Evolutionary conservation across 2,888 invertebrate genomes (phyloP).

Genomic region (Pollenia labialis): DNA sequence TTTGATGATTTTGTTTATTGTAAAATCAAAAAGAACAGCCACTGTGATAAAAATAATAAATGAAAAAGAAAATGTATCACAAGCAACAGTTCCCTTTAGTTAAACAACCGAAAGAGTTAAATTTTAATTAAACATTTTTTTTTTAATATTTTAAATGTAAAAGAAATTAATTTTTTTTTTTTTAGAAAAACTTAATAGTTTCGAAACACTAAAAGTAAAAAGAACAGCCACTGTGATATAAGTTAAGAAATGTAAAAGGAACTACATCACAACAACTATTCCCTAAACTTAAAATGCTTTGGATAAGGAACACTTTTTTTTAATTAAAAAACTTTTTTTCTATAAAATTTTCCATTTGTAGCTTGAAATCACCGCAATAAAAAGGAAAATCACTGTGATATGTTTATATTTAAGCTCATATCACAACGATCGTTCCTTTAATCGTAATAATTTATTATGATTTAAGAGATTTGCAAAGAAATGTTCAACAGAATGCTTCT

Average conservation of each 20-base stretch:
- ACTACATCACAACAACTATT: conserved; percentile 81
- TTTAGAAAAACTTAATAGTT: background rate
- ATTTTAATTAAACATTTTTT: background rate
- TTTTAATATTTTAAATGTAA: background rate
- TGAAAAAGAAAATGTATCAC: conserved; percentile 76
- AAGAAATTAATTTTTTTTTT: background rate
- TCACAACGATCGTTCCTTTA: conserved; percentile 84
- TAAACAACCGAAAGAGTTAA: conserved; percentile 73
- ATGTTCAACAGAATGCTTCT: background rate
- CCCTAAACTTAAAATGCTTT: conserved; percentile 76
- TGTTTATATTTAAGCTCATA: conserved; percentile 78
- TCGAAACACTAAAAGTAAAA: conserved; percentile 78
- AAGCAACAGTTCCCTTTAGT: conserved; percentile 79
- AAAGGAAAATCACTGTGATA: conserved; percentile 85
- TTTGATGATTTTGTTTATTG: conserved; percentile 62
- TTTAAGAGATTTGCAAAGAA: background rate
- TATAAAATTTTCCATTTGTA: background rate
- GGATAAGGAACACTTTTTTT: background rate
- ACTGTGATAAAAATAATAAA: conserved; percentile 81
- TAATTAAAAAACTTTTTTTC: background rate
- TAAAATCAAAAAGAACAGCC: conserved; percentile 83
- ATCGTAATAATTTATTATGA: conserved; percentile 31
- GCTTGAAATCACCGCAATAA: conserved; percentile 78
- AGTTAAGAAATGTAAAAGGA: conserved; percentile 2
- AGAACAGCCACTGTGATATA: conserved; percentile 84